Percentiles rank a stretch among this genome's conserved stretches.
Evolutionary conservation across 2,113 vertebrate genomes (phyloP).

Genomic region (Percopsis transmontana): DNA sequence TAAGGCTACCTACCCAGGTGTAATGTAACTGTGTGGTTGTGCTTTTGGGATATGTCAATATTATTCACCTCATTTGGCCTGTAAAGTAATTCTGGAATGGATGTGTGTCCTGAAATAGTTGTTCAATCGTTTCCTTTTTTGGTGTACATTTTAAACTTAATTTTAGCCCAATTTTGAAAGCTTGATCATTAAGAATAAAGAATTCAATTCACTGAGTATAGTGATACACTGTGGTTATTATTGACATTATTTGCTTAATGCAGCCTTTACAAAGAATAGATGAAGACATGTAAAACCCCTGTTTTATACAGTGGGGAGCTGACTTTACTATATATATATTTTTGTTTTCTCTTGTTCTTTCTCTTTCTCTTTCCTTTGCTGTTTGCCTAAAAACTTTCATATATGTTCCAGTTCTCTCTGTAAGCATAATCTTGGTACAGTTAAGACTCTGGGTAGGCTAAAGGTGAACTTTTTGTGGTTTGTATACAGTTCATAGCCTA

Average conservation of each 20-base stretch:
- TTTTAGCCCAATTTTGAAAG: constrained; percentile 42
- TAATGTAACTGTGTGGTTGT: constrained; percentile 34
- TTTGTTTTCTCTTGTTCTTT: background rate
- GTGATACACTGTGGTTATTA: constrained; percentile 48
- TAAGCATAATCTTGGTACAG: background rate
- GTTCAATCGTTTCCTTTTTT: constrained; percentile 38
- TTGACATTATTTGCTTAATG: background rate
- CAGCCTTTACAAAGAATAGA: too few relatives aligned
- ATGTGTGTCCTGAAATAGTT: constrained; percentile 44
- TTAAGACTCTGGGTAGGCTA: background rate
- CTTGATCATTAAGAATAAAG: constrained; percentile 69
- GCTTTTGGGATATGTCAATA: constrained; percentile 41
- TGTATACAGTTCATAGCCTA: constrained; percentile 14
- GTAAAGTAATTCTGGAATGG: constrained; percentile 48
- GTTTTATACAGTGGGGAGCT: too few relatives aligned
- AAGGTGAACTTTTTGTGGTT: constrained; percentile 11
- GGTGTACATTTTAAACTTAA: constrained; percentile 33
- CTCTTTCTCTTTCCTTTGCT: background rate
- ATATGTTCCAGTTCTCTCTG: constrained; percentile 4
- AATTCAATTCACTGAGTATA: constrained; percentile 38
- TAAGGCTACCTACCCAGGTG: background rate
- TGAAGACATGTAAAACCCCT: too few relatives aligned
- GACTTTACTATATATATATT: too few relatives aligned
- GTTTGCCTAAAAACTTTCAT: too few relatives aligned
- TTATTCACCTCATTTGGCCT: constrained; percentile 43